Evolutionary conservation across 2,113 vertebrate species (phyloP), one percentile per base, ranked within the genome.

Genomic region (Microtus richardsoni): DNA sequence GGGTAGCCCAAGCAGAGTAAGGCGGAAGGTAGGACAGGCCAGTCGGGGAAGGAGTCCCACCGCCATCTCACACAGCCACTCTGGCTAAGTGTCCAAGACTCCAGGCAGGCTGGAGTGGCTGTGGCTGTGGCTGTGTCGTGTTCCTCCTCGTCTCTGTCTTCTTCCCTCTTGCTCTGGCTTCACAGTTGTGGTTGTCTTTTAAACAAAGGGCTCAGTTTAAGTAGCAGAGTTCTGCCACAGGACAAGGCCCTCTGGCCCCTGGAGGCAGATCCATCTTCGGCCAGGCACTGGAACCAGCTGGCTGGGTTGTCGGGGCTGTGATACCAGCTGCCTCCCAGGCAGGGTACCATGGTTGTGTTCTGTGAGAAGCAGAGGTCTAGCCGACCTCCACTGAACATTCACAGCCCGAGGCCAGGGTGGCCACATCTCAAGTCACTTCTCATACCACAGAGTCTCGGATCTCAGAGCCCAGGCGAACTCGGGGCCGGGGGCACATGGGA

Each of bases 381-480:
- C 39, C 6, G 14, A 70, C 88, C 54, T 30, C 70, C 66, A 22
- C 30, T 33, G 88, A 93, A 11, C 83, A 91, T 19, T 21, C 91
- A 0, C 0, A 0, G 54, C 30, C 30, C 0, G 26, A 80, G 24
- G 47, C 82, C 44, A 52, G 77, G 58, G 58, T 33, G n/a, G 70
- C 52, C 7, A 21, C 70, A 52, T 68, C 66, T 3, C 0, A 54
- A 33, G 49, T 47, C 24, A 2, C 49, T 21, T 17, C 47, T 99
- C 98, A 99, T 97, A 99, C 99, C 86, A 99, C 99, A 0, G 99
- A 99, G 99, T 99, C 99, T 98, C 99, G 99, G 97, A 99, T 99
- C 97, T 99, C 99, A 0, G 99, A 99, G 96, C 99, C 99, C 62
- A 99, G 99, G 93, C 99, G 99, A 83, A 99, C 99, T 36, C 99